Conservation (phyloP, 2,888 invertebrate genomes). For the Stenolophus ochropezus region DNA sequence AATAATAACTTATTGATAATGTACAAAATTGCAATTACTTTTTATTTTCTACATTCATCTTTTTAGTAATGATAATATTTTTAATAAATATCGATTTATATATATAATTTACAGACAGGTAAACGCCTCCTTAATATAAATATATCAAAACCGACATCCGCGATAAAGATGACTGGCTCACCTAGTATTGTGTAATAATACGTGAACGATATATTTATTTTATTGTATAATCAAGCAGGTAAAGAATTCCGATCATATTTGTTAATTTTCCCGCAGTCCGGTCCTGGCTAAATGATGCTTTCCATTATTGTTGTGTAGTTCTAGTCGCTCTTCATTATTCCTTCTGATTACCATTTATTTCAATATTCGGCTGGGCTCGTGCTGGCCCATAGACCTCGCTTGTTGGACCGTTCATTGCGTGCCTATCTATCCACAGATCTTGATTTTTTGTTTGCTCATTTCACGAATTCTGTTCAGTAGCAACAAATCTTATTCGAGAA, state of each 20-base stretch:
- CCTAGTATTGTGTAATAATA: too few relatives aligned
- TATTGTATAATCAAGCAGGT: neutral
- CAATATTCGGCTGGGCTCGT: conserved; percentile 64
- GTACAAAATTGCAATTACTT: too few relatives aligned
- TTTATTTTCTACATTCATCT: too few relatives aligned
- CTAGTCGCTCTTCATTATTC: conserved; percentile 64
- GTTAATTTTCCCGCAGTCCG: neutral
- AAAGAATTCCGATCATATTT: neutral
- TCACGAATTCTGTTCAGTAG: conserved; percentile 46
- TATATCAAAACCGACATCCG: too few relatives aligned
- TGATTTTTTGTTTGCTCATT: conserved; percentile 22
- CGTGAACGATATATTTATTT: too few relatives aligned
- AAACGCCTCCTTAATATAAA: too few relatives aligned
- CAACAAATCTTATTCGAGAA: conserved; percentile 51
- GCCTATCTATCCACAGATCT: conserved; percentile 42
- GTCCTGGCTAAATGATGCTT: conserved; percentile 35
- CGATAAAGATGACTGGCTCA: too few relatives aligned
- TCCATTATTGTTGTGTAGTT: conserved; percentile 53
- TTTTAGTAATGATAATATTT: too few relatives aligned
- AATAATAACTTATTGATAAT: too few relatives aligned
- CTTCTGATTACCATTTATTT: conserved; percentile 67
- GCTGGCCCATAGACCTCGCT: conserved; percentile 8
- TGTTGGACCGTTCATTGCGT: conserved; percentile 34
- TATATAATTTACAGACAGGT: too few relatives aligned
- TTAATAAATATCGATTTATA: too few relatives aligned